phyloP scores from a whole-genome alignment of 1,140 invertebrate genomes.

The Eriosoma lanigerum region DNA sequence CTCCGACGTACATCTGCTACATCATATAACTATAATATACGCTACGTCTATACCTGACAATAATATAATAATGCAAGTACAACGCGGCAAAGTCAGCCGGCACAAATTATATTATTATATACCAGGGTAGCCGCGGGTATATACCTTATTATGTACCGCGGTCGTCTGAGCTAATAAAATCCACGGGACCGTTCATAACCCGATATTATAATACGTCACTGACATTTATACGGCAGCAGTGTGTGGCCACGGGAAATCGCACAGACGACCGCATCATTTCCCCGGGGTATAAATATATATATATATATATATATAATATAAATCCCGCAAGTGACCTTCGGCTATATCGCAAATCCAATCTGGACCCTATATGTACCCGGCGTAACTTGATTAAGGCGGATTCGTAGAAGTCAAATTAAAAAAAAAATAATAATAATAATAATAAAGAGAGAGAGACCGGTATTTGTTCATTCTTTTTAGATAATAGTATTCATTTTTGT shows the following conservation, averaged over 20 bases:
- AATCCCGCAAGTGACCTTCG: constrained; percentile 42
- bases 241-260: constrained; percentile 38
- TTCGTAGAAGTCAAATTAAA: constrained; percentile 43
- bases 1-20: too few relatives aligned
- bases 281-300: not conserved
- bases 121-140: not conserved
- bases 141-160: not conserved
- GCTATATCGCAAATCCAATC: constrained; percentile 51
- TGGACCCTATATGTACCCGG: constrained; percentile 29
- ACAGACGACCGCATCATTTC: constrained; percentile 45
- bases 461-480: constrained; percentile 3
- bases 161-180: constrained; percentile 37
- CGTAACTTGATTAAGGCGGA: constrained; percentile 41
- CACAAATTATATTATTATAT: constrained; percentile 6
- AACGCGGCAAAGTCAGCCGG: not conserved
- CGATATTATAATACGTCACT: constrained; percentile 29
- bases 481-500: constrained; percentile 1
- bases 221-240: not conserved
- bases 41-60: too few relatives aligned
- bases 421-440: constrained; percentile 17
- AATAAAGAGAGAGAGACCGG: not conserved
- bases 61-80: too few relatives aligned
- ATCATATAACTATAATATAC: too few relatives aligned
- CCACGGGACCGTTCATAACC: constrained; percentile 45
- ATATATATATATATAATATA: too few relatives aligned